Conservation (phyloP, 2,888 invertebrate species). For the Bhutanitis thaidina region DNA sequence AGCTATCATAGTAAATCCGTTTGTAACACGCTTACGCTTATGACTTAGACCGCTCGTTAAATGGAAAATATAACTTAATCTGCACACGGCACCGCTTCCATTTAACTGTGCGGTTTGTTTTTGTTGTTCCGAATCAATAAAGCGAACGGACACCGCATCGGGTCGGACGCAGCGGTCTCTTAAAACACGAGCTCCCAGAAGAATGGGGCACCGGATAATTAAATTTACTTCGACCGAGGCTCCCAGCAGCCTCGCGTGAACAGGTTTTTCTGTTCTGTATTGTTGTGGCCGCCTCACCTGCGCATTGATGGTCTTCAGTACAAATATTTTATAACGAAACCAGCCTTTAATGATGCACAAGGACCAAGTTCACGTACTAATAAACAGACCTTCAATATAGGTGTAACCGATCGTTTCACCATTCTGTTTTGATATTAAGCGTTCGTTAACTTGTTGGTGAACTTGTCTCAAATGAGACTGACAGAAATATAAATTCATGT, state of each 20-base stretch:
- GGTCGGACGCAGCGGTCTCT: background rate
- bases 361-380: too few relatives aligned
- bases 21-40: background rate
- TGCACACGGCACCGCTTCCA: slow-evolving; percentile 25
- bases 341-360: too few relatives aligned
- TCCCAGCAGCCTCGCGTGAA: background rate
- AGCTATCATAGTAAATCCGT: too few relatives aligned
- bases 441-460: too few relatives aligned
- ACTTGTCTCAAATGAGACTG: too few relatives aligned
- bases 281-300: background rate
- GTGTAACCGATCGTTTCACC: too few relatives aligned
- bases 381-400: too few relatives aligned
- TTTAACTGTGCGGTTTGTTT: slow-evolving; percentile 29
- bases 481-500: too few relatives aligned
- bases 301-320: background rate
- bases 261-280: background rate
- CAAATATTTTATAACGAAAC: too few relatives aligned
- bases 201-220: slow-evolving; percentile 1
- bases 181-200: background rate
- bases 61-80: slow-evolving; percentile 32
- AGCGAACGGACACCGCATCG: background rate
- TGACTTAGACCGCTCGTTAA: slow-evolving; percentile 21
- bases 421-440: too few relatives aligned
- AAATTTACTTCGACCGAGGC: background rate
- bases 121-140: slow-evolving; percentile 31